Evolutionary conservation across 2,888 invertebrate species (phyloP).

Genomic region (Hirtodrosophila histrioides): DNA sequence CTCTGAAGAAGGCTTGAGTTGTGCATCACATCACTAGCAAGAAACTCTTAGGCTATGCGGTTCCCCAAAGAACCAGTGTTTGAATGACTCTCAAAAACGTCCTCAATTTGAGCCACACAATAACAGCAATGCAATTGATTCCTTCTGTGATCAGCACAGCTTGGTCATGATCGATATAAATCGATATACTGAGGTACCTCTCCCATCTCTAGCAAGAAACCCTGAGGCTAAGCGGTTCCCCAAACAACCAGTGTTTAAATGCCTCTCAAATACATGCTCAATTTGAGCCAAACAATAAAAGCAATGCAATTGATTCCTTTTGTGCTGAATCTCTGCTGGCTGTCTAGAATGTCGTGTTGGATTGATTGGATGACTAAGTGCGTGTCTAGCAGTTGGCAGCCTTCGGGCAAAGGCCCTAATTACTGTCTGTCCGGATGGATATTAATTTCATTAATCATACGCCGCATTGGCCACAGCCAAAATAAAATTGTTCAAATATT

Average conservation of each 20-base stretch:
- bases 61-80: too few species aligned
- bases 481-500: constrained; percentile 49
- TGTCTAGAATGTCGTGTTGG: constrained; percentile 4
- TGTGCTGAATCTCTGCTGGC: neutral
- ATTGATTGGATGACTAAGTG: constrained; percentile 47
- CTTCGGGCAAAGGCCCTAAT: constrained; percentile 58
- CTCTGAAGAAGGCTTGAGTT: too few species aligned
- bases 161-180: too few species aligned
- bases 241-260: too few species aligned
- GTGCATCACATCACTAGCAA: neutral
- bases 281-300: too few species aligned
- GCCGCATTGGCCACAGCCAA: constrained; percentile 36
- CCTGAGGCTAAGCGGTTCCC: neutral
- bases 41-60: neutral
- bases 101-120: too few species aligned
- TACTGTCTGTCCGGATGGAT: constrained; percentile 55
- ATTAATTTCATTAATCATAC: constrained; percentile 60
- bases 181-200: too few species aligned
- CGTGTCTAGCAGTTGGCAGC: constrained; percentile 32
- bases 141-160: neutral
- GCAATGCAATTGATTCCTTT: constrained; percentile 18
- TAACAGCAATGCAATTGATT: constrained; percentile 16
- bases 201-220: neutral
- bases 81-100: neutral
- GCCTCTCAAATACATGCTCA: neutral